These are phyloP conservation scores for Drosophila guanche DNA, from an alignment of 1,140 invertebrate genomes.

Conservation along the genomic window DNA sequence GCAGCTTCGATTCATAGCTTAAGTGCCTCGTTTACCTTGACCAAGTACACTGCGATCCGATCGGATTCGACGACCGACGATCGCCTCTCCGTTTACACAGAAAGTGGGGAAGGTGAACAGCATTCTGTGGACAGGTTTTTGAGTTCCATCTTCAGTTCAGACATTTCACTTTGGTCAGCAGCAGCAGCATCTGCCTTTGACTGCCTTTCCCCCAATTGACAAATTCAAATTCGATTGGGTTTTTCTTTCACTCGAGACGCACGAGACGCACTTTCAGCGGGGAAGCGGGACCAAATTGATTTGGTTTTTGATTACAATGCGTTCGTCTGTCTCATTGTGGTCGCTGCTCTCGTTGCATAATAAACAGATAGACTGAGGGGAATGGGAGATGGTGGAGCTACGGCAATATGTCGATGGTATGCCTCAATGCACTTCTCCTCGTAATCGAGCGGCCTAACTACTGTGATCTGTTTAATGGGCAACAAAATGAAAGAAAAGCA, in stretches of 20 bases:
- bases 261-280: conserved; percentile 19
- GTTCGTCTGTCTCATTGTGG: conserved; percentile 7
- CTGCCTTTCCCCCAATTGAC: conserved; percentile 22
- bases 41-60: conserved; percentile 53
- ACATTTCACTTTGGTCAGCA: conserved; percentile 38
- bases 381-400: conserved; percentile 9
- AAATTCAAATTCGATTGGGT: conserved; percentile 23
- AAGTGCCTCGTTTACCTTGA: conserved; percentile 62
- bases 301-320: conserved; percentile 61
- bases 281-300: conserved; percentile 25
- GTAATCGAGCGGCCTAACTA: neutral
- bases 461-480: too few species aligned
- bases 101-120: conserved; percentile 28
- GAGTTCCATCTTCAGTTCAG: neutral
- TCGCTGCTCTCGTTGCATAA: conserved; percentile 58
- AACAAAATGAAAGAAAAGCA: neutral
- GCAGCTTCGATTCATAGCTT: neutral
- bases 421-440: conserved; percentile 32
- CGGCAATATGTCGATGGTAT: conserved; percentile 11
- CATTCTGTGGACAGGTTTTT: conserved; percentile 20
- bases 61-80: neutral
- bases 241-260: conserved; percentile 30
- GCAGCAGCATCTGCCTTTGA: conserved; percentile 7
- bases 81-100: neutral
- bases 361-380: conserved; percentile 3